phyloP scores from a whole-genome alignment of 1,140 invertebrate genomes.

The Drosophila melanica region DNA sequence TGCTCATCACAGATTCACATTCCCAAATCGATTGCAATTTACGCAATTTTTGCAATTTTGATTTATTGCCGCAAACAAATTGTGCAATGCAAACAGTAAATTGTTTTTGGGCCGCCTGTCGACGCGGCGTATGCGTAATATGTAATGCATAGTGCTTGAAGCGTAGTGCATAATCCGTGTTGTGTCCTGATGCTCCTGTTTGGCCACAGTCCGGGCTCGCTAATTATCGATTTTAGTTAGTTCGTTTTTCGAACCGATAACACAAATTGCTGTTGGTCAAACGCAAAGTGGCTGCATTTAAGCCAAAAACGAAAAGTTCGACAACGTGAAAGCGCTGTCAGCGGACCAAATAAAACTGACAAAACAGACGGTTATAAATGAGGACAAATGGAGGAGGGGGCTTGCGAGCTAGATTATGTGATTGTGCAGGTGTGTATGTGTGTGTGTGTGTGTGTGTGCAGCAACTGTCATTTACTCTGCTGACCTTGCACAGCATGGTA shows the following conservation, averaged over 20 bases:
- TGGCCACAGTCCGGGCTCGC: not conserved
- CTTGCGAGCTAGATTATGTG: too few species aligned
- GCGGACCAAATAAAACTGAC: constrained; percentile 35
- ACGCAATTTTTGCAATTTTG: constrained; percentile 24
- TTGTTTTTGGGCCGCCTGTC: constrained; percentile 33
- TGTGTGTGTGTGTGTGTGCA: constrained; percentile 11
- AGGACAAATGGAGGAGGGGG: constrained; percentile 6
- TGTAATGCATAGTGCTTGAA: not conserved
- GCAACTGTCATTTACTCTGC: constrained; percentile 14
- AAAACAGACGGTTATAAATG: constrained; percentile 43
- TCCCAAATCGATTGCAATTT: constrained; percentile 15
- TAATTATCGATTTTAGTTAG: constrained; percentile 69
- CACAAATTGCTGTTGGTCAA: not conserved
- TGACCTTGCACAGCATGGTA: constrained; percentile 29
- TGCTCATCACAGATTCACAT: not conserved
- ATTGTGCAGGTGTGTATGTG: not conserved
- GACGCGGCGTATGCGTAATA: constrained; percentile 57
- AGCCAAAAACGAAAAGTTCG: not conserved
- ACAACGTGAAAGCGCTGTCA: too few species aligned
- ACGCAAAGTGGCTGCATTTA: not conserved
- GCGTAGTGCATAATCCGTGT: constrained; percentile 1
- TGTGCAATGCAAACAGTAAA: constrained; percentile 14
- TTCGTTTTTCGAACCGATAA: constrained; percentile 6
- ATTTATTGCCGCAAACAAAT: constrained; percentile 27
- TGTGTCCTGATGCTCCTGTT: not conserved